phyloP scores from a whole-genome alignment of 1,140 invertebrate species.

The Ceratina calcarata region DNA sequence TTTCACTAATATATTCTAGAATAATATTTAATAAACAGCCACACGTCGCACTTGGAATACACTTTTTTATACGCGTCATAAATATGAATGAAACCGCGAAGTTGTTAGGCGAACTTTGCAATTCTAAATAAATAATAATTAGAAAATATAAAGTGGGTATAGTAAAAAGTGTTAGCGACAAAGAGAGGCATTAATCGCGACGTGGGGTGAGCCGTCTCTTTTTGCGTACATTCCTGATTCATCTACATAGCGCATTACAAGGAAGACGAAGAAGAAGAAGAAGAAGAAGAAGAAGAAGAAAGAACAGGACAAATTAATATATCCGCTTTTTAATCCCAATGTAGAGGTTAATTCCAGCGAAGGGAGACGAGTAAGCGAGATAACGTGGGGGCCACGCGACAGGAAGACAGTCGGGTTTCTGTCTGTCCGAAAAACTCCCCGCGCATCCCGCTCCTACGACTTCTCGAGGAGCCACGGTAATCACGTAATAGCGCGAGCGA shows the following conservation, averaged over 20 bases:
- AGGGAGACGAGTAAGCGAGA: slow-evolving; percentile 76
- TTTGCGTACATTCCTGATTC: slow-evolving; percentile 35
- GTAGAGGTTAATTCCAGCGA: slow-evolving; percentile 76
- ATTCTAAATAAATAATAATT: no score
- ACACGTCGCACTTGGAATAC: no score
- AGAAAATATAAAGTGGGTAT: no score
- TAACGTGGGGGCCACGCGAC: slow-evolving; percentile 77
- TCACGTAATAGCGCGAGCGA: slow-evolving; percentile 71
- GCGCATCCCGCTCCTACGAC: neutral
- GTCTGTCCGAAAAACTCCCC: slow-evolving; percentile 30
- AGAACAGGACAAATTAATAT: slow-evolving; percentile 75
- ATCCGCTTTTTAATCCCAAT: slow-evolving; percentile 81
- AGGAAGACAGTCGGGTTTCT: slow-evolving; percentile 71
- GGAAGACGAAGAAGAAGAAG: slow-evolving; percentile 4
- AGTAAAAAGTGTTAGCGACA: no score
- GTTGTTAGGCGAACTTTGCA: no score
- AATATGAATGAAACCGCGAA: no score
- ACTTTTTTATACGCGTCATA: no score
- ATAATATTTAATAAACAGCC: no score
- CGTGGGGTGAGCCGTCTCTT: neutral
- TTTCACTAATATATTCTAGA: no score
- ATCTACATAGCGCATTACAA: slow-evolving; percentile 26
- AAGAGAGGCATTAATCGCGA: no score
- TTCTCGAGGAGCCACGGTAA: slow-evolving; percentile 63
- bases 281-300: slow-evolving; percentile 27